phyloP scores from a whole-genome alignment of 1,140 invertebrate species.

The Zophobas atratus region DNA sequence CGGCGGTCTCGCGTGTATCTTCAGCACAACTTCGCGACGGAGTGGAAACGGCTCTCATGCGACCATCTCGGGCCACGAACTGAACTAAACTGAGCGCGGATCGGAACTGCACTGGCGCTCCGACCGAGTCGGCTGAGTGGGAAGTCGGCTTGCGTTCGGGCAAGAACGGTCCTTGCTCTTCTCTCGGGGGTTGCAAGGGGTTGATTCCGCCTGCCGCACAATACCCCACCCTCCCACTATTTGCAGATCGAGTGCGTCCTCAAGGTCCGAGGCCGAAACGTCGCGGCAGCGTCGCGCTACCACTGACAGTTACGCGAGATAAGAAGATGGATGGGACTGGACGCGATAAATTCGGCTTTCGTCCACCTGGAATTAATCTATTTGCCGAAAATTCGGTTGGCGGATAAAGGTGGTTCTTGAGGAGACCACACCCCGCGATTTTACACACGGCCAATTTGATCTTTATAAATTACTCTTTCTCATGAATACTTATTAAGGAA shows the following conservation, averaged over 20 bases:
- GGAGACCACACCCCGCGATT: neutral
- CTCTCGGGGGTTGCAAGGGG: conserved; percentile 56
- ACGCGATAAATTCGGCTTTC: neutral
- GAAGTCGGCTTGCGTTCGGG: conserved; percentile 48
- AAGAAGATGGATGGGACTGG: neutral
- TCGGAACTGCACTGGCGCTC: conserved; percentile 37
- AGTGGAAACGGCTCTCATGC: conserved; percentile 23
- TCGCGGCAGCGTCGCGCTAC: neutral
- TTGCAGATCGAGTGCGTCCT: conserved; percentile 40
- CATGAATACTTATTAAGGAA: conserved; percentile 17
- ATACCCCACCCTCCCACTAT: conserved; percentile 23
- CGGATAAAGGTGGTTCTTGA: neutral
- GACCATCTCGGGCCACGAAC: conserved; percentile 36
- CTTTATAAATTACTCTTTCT: conserved; percentile 1
- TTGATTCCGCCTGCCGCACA: conserved; percentile 31
- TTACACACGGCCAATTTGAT: neutral
- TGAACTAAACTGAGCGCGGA: conserved; percentile 41
- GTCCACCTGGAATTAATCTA: neutral
- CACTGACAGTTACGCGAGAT: neutral
- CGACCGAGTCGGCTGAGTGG: conserved; percentile 27
- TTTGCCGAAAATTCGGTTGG: neutral
- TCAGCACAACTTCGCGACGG: neutral
- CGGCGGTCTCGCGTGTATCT: conserved; percentile 5
- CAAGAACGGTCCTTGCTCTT: conserved; percentile 44
- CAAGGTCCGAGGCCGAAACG: neutral